phyloP scores from a whole-genome alignment of 2,888 invertebrate species.

The Bhutanitis thaidina region DNA sequence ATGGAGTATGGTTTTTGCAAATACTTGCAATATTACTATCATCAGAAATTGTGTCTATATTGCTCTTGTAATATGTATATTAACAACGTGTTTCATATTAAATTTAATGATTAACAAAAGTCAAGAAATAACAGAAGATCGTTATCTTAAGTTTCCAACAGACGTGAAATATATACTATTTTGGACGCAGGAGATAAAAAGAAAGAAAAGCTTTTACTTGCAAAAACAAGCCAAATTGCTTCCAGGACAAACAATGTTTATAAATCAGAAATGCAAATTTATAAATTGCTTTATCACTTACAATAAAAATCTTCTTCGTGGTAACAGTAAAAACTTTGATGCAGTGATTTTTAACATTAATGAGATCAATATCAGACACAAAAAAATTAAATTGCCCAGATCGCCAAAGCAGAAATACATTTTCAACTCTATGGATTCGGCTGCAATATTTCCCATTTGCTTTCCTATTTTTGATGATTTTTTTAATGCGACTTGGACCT shows the following conservation, averaged over 20 bases:
- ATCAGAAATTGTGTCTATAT: slow-evolving; percentile 12
- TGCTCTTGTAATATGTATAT: slow-evolving; percentile 4
- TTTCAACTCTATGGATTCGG: slow-evolving; percentile 53
- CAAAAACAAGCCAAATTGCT: slow-evolving; percentile 30
- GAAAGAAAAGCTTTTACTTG: slow-evolving; percentile 24
- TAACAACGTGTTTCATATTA: slow-evolving; percentile 10
- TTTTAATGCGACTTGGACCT: slow-evolving; percentile 72
- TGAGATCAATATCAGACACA: slow-evolving; percentile 37
- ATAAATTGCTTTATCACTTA: slow-evolving; percentile 64
- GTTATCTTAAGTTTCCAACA: slow-evolving; percentile 37
- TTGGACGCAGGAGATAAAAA: slow-evolving; percentile 41
- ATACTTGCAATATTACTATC: neutral
- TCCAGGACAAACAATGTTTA: slow-evolving; percentile 48
- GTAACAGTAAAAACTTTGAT: slow-evolving; percentile 49
- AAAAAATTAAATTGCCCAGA: slow-evolving; percentile 39
- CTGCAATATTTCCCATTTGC: slow-evolving; percentile 51
- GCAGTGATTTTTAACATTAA: slow-evolving; percentile 54
- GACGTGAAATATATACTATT: slow-evolving; percentile 64
- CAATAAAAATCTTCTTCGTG: slow-evolving; percentile 38
- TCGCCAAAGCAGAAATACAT: slow-evolving; percentile 53
- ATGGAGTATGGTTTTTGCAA: neutral
- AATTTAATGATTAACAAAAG: slow-evolving; percentile 5
- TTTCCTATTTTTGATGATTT: slow-evolving; percentile 50
- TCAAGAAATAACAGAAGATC: neutral
- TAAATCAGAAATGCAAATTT: slow-evolving; percentile 53